These are phyloP conservation scores for Pipa parva DNA, from an alignment of 2,113 vertebrate species.

Conservation along the genomic window DNA sequence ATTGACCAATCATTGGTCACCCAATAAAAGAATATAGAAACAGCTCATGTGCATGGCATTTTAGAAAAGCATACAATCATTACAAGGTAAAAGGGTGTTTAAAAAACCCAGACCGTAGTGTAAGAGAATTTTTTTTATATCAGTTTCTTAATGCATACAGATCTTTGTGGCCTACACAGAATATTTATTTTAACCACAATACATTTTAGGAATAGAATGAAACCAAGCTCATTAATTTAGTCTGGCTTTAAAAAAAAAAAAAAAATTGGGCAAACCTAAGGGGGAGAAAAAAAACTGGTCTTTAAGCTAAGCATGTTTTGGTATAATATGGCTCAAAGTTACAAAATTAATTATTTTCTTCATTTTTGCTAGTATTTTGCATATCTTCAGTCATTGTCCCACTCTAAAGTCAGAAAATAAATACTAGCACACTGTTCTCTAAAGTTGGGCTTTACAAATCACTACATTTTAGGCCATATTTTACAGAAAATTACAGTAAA, in stretches of 20 bases:
- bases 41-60: constrained; percentile 14
- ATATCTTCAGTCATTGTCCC: constrained; percentile 34
- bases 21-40: neutral
- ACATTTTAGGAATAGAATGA: neutral
- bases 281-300: neutral
- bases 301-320: neutral
- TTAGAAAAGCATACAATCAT: constrained; percentile 3
- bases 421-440: neutral
- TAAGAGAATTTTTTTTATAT: neutral
- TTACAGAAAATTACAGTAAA: neutral
- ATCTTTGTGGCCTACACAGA: neutral
- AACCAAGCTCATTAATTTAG: neutral
- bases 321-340: constrained; percentile 28
- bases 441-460: neutral
- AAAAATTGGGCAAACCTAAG: neutral
- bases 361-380: constrained; percentile 21
- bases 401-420: neutral
- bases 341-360: constrained; percentile 5
- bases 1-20: neutral
- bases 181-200: neutral
- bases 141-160: neutral
- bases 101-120: neutral
- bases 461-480: neutral
- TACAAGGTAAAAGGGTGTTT: neutral
- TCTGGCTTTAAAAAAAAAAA: neutral